Evolutionary conservation across 2,888 invertebrate genomes (phyloP).

Genomic region (Brachypalpus laphriformis): DNA sequence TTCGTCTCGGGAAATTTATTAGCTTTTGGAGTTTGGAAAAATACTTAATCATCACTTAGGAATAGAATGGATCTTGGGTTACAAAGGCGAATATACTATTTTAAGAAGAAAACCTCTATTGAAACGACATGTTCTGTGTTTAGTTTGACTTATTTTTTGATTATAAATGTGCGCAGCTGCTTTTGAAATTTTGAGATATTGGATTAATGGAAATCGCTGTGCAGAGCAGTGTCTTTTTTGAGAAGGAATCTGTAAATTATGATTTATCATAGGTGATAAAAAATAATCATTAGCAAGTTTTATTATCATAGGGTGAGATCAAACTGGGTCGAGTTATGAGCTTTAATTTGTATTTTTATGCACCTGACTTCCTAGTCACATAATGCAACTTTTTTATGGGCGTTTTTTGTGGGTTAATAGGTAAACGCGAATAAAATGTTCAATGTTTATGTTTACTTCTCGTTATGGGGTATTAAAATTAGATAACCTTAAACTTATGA

Average conservation of each 20-base stretch:
- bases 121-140: slow-evolving; percentile 41
- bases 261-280: slow-evolving; percentile 45
- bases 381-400: slow-evolving; percentile 8
- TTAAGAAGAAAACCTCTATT: not conserved
- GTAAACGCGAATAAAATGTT: not conserved
- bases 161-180: slow-evolving; percentile 66
- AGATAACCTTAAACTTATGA: slow-evolving; percentile 1
- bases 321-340: slow-evolving; percentile 15
- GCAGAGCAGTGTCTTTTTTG: not conserved
- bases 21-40: slow-evolving; percentile 56
- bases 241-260: slow-evolving; percentile 11
- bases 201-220: slow-evolving; percentile 3
- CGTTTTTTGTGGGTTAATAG: not conserved
- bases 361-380: slow-evolving; percentile 38
- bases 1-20: slow-evolving; percentile 59
- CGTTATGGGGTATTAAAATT: slow-evolving; percentile 2
- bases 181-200: slow-evolving; percentile 40
- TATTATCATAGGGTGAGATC: slow-evolving; percentile 14
- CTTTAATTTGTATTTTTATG: slow-evolving; percentile 14
- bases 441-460: not conserved
- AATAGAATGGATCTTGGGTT: slow-evolving; percentile 53
- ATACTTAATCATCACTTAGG: slow-evolving; percentile 68
- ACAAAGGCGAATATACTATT: slow-evolving; percentile 40
- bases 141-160: slow-evolving; percentile 29
- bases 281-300: slow-evolving; percentile 13